Evolutionary conservation across 2,888 invertebrate genomes (phyloP), one percentile per base, ranked within the genome.

Genomic region (Phyllotreta striolata): DNA sequence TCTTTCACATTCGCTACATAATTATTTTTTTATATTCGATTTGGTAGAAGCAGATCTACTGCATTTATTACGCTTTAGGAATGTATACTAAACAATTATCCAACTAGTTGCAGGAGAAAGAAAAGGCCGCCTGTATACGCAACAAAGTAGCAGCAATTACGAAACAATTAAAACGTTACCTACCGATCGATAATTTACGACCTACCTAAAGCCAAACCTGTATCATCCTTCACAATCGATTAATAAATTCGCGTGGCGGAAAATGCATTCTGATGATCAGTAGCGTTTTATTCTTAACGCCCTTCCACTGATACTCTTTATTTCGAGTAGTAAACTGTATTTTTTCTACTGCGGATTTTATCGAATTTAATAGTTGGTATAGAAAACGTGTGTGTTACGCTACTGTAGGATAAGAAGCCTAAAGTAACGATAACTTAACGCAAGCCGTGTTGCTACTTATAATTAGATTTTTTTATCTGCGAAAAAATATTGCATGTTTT

Each of bases 391-490:
- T 9, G 5, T 4, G 10, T n/a, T 49, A 49, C 49, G 49, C 49
- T 35, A 35, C 49, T 49, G 51, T 34, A 12, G 38, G 57, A 56
- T 24, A 56, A 41, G 44, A 56, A 55, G 56, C 56, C 62, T 41
- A 14, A 40, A 49, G 62, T 51, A 62, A 56, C 55, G 49, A 62
- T 62, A 56, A 56, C 43, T 24, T 51, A 37, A 56, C 43, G 44
- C 62, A 49, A 49, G 62, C 56, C 62, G 57, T 55, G 62, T 44
- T 56, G 52, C 56, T 57, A 51, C 51, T 56, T 56, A 62, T 62
- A 62, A 62, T 62, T 62, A 49, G 5, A 35, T 49, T 35, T 47
- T 49, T 14, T 49, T 49, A 24, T 24, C 24, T 3, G 24, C 24
- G 24, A 10, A 49, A 49, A 49, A 49, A 34, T 35, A 35, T 49